Evolutionary conservation across 2,113 vertebrate species (phyloP), one percentile per base, ranked within the genome.

Genomic region (Arizona elegans): DNA sequence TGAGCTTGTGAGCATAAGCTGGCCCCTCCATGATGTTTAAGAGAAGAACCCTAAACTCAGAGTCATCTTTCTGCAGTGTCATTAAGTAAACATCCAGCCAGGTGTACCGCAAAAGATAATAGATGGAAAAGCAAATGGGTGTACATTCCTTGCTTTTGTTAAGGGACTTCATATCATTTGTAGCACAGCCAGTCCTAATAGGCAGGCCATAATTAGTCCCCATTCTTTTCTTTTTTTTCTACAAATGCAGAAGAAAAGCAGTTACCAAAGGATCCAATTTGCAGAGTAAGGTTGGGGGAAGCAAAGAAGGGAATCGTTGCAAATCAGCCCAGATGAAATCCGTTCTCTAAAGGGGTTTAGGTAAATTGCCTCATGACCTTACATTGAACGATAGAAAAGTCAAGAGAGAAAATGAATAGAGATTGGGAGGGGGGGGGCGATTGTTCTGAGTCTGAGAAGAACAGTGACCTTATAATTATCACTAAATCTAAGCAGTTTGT

Each of bases 401-500:
- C 59, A 90, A 90, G 93, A 75, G 87, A 47, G 26, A n/a, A 50
- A 88, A 88, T 88, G 90, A 89, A n/a, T 55, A 92, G 26, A 86
- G 93, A 50, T 94, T 92, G 62, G 33, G 13, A 8, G 59, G 24
- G 2, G 59, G 59, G 53, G 92, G 88, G 2, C 38, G 59, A 1
- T 59, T 29, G 3, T 1, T 88, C 75, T 91, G 29, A 26, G 94
- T 94, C 93, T 85, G 90, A 70, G 88, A 75, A 87, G 89, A 93
- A 23, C 43, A 91, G 38, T 87, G 24, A 93, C 43, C 47, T 12
- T 88, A 9, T 89, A 55, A 86, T 88, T 19, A 52, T 33, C 55
- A 94, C 94, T 58, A 90, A 94, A 91, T 24, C 43, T 38, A 81
- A 55, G 92, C 95, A 86, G 85, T 88, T 89, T 95, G 87, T 56